Percentiles rank a stretch among this genome's conserved stretches.
Evolutionary conservation across 2,113 vertebrate species (phyloP).

Genomic region (Stigmatopora nigra): DNA sequence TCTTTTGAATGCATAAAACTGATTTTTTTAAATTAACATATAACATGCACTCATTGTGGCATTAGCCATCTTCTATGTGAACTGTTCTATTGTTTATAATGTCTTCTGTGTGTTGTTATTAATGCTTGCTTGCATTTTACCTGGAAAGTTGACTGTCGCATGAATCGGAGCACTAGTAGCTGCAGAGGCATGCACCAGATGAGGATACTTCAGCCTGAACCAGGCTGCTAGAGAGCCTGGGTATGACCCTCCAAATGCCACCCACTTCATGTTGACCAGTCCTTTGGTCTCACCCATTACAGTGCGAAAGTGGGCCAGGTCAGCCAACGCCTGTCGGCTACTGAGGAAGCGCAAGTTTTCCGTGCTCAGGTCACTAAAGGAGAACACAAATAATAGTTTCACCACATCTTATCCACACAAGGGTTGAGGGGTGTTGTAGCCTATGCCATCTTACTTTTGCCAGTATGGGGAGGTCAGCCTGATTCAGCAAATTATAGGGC

Average conservation of each 20-base stretch:
- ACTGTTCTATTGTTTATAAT: not conserved
- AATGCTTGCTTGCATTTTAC: slow-evolving; percentile 20
- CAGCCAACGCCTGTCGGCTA: slow-evolving; percentile 61
- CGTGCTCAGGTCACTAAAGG: slow-evolving; percentile 55
- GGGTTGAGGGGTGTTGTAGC: too few relatives aligned
- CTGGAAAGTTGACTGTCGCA: slow-evolving; percentile 64
- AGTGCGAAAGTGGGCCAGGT: slow-evolving; percentile 65
- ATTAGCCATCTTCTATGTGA: not conserved
- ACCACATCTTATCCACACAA: too few relatives aligned
- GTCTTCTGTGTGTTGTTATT: not conserved
- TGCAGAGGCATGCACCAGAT: slow-evolving; percentile 59
- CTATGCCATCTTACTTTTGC: too few relatives aligned
- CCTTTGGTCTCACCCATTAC: slow-evolving; percentile 21
- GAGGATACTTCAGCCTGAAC: slow-evolving; percentile 67
- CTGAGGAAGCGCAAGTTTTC: slow-evolving; percentile 59
- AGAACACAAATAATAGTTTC: not conserved
- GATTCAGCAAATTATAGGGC: too few relatives aligned
- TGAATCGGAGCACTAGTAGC: slow-evolving; percentile 60
- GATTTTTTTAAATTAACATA: not conserved
- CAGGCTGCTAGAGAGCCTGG: slow-evolving; percentile 63
- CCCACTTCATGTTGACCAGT: slow-evolving; percentile 53
- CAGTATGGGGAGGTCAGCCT: too few relatives aligned
- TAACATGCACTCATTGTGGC: not conserved
- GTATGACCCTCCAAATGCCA: slow-evolving; percentile 63
- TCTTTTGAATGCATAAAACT: too few relatives aligned